Percentiles rank a stretch among this genome's conserved stretches.
phyloP scores from a whole-genome alignment of 1,140 invertebrate genomes.

The Pararge aegeria region DNA sequence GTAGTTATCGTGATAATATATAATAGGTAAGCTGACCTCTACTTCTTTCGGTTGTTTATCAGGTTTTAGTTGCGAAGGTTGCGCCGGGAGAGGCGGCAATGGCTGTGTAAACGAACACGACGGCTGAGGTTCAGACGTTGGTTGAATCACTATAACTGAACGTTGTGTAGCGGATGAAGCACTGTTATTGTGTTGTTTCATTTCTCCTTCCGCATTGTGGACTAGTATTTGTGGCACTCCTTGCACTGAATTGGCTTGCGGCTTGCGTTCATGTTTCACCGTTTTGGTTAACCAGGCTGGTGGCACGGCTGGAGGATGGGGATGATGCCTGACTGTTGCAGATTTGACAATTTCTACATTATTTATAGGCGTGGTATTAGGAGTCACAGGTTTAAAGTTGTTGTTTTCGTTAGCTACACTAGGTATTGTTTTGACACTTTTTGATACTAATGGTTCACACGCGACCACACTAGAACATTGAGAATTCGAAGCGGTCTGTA shows the following conservation, averaged over 20 bases:
- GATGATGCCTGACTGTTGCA: slow-evolving; percentile 31
- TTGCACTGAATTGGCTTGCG: slow-evolving; percentile 16
- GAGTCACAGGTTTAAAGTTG: not conserved
- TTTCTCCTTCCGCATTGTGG: slow-evolving; percentile 47
- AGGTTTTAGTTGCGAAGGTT: slow-evolving; percentile 55
- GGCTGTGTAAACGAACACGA: slow-evolving; percentile 56
- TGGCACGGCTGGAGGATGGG: slow-evolving; percentile 62
- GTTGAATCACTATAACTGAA: slow-evolving; percentile 30
- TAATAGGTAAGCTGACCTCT: slow-evolving; percentile 58
- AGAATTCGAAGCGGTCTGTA: slow-evolving; percentile 16
- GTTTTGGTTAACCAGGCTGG: slow-evolving; percentile 57
- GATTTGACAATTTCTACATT: slow-evolving; percentile 20
- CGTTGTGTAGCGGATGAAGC: slow-evolving; percentile 35
- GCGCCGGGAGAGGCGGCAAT: slow-evolving; percentile 31
- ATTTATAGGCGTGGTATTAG: slow-evolving; percentile 7
- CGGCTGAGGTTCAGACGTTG: slow-evolving; percentile 47
- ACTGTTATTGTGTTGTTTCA: slow-evolving; percentile 36
- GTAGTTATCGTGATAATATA: too few relatives aligned
- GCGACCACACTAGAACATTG: slow-evolving; percentile 6
- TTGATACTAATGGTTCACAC: slow-evolving; percentile 14
- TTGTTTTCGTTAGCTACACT: slow-evolving; percentile 15
- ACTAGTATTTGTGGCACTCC: slow-evolving; percentile 54
- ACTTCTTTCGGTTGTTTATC: slow-evolving; percentile 68
- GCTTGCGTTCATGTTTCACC: slow-evolving; percentile 20
- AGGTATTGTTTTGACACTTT: slow-evolving; percentile 17